phyloP scores from a whole-genome alignment of 2,113 vertebrate species.

The Oreochromis niloticus region DNA sequence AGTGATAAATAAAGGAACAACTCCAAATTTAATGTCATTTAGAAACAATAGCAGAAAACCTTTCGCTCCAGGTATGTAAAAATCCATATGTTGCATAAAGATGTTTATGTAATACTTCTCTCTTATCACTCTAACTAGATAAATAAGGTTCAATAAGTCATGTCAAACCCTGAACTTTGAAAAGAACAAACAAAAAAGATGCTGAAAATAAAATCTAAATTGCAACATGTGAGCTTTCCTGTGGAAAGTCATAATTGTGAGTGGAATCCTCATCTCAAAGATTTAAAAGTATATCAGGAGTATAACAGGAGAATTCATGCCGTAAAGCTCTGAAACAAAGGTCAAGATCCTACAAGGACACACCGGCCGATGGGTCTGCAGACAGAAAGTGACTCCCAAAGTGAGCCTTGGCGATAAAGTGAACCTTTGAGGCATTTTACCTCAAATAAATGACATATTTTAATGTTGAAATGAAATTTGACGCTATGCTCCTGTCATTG shows the following conservation, averaged over 20 bases:
- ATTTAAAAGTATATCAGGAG: background rate
- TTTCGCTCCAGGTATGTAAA: background rate
- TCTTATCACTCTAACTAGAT: background rate
- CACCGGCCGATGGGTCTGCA: background rate
- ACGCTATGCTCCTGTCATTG: background rate
- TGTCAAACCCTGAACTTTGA: background rate
- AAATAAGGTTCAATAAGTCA: background rate
- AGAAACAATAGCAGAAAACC: background rate
- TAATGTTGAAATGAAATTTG: background rate
- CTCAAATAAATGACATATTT: background rate
- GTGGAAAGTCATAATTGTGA: background rate
- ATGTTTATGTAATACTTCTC: background rate
- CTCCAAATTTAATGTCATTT: background rate
- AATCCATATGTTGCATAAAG: background rate
- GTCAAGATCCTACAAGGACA: background rate
- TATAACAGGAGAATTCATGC: background rate
- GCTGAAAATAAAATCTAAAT: background rate
- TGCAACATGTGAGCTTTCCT: background rate
- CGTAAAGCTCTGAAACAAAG: background rate
- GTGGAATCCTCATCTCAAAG: background rate
- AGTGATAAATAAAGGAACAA: background rate
- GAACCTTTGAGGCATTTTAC: background rate
- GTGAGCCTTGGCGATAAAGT: background rate
- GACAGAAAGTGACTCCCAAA: background rate
- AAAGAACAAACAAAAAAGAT: background rate